These are phyloP conservation scores for Sebastes umbrosus DNA, from an alignment of 2,797 vertebrate species.

Conservation along the genomic window DNA sequence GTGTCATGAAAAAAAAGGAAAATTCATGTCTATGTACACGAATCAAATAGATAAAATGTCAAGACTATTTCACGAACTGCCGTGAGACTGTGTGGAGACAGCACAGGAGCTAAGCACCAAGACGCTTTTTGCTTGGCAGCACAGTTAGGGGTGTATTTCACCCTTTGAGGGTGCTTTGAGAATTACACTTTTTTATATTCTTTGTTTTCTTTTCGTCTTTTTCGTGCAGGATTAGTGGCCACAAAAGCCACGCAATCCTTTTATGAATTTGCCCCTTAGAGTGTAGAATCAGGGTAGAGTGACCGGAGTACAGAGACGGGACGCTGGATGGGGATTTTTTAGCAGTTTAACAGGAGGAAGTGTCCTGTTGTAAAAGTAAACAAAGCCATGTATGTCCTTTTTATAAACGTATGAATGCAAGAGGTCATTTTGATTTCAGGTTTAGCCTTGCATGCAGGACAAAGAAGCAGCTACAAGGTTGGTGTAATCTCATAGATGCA, in stretches of 20 bases:
- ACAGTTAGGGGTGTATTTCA: background rate
- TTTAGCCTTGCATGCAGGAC: slow-evolving; percentile 20
- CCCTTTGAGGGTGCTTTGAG: background rate
- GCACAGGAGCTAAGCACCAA: background rate
- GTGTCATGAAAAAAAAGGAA: too few species aligned
- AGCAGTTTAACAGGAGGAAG: too few species aligned
- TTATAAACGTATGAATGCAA: background rate
- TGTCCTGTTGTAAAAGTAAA: background rate
- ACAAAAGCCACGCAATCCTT: background rate
- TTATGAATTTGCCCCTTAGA: background rate
- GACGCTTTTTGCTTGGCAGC: background rate
- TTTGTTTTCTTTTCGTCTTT: background rate
- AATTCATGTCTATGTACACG: too few species aligned
- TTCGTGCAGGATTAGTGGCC: background rate
- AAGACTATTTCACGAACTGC: too few species aligned
- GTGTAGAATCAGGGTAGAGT: background rate
- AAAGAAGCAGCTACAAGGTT: slow-evolving; percentile 42
- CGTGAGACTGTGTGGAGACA: background rate
- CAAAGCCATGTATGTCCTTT: background rate
- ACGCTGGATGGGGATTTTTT: background rate
- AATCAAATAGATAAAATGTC: too few species aligned
- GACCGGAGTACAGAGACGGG: background rate
- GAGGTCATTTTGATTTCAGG: slow-evolving; percentile 18
- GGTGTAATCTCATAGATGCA: background rate
- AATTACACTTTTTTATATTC: background rate